Evolutionary conservation across 2,797 vertebrate genomes (phyloP), one percentile per base, ranked within the genome.

Genomic region (Lagocephalus sceleratus): DNA sequence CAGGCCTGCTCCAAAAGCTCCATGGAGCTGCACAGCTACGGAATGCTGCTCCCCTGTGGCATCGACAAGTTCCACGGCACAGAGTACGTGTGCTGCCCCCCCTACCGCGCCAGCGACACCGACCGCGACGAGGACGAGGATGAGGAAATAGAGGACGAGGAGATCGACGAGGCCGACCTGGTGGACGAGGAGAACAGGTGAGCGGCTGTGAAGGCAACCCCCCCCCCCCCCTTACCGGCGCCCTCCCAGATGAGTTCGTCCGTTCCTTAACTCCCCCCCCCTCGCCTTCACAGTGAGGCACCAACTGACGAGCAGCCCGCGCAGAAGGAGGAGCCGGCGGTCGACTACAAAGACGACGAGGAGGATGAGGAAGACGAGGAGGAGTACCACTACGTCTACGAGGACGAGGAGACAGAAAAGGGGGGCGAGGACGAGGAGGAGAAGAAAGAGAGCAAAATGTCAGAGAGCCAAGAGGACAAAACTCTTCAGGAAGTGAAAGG

Each of bases 41-140:
- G 96, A 50, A 99, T 99, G 94, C 88, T 99, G 76, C 89, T 97
- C 63, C 97, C 97, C 48, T 99, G 97, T 0, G 95, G 92, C 15
- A 91, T 96, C 0, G 94, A 98, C 85, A 90, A 93, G 87, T 99
- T 99, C 90, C 91, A 91, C 0, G 97, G 96, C 57, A 96, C 94
- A 0, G 96, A 99, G 47, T 98, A 97, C 0, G 97, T 98, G 0
- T 99, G 97, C 84, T 99, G 97, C 81, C 95, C 96, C 4, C 51
- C 92, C 15, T 75, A 90, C 5, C 93, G 80, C 39, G 7, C 41
- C 0, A 84, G 56, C 39, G 88, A 88, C 38, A 32, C 79, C 0
- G 51, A 62, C 4, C 79, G 77, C 63, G 87, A 89, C 66, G 79
- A 88, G 1, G 83, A 84, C 0, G 90, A 92, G 35, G 92, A 93